Conservation (phyloP, 2,797 vertebrate genomes). For the Benthosema pterotum region DNA sequence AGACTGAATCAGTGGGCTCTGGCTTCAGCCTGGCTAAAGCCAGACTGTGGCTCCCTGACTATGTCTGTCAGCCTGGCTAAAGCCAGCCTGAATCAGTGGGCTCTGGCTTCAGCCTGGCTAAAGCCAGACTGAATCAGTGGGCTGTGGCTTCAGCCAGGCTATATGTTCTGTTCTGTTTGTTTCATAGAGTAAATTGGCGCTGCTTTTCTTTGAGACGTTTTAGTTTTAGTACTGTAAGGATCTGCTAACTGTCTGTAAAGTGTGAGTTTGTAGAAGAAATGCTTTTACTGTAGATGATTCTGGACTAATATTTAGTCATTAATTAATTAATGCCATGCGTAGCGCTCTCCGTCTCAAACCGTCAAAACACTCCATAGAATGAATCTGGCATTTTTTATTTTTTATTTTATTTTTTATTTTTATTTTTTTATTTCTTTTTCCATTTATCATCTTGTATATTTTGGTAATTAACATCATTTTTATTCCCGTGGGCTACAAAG, state of each 20-base stretch:
- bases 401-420: slow-evolving; percentile 40
- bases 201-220: too few species aligned
- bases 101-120: too few species aligned
- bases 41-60: too few species aligned
- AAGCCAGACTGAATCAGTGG: too few species aligned
- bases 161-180: too few species aligned
- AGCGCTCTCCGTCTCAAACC: slow-evolving; percentile 76
- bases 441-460: slow-evolving; percentile 58
- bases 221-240: too few species aligned
- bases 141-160: too few species aligned
- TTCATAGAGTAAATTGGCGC: too few species aligned
- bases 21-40: too few species aligned
- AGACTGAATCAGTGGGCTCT: too few species aligned
- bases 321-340: slow-evolving; percentile 77
- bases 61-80: too few species aligned
- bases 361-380: slow-evolving; percentile 66
- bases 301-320: slow-evolving; percentile 90
- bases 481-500: slow-evolving; percentile 68
- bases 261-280: slow-evolving; percentile 93
- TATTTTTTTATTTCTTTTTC: slow-evolving; percentile 35
- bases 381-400: slow-evolving; percentile 49
- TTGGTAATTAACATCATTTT: slow-evolving; percentile 65
- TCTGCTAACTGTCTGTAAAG: slow-evolving; percentile 70
- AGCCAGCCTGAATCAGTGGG: too few species aligned
- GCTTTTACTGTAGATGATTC: slow-evolving; percentile 86